phyloP scores from a whole-genome alignment of 2,797 vertebrate genomes.

The Gephyroberyx darwinii region DNA sequence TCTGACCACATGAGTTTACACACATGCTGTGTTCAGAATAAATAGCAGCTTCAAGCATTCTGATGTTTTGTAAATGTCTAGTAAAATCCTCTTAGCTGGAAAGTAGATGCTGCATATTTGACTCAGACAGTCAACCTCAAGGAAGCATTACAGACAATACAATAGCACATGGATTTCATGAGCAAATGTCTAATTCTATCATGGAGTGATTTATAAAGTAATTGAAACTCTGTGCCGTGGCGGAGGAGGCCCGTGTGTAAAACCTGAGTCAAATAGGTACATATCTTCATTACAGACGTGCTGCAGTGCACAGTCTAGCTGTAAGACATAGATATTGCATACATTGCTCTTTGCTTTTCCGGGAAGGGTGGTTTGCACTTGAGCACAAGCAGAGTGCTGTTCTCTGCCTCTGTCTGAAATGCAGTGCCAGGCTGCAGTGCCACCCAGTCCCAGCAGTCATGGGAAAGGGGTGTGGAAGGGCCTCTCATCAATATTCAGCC shows the following conservation, averaged over 20 bases:
- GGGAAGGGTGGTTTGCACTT: conserved; percentile 31
- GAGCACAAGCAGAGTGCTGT: conserved; percentile 59
- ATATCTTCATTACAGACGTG: conserved; percentile 19
- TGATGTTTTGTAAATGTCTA: conserved; percentile 8
- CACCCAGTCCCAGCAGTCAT: conserved; percentile 70
- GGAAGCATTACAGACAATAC: conserved; percentile 11
- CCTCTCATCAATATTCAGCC: conserved; percentile 80
- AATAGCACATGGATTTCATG: not conserved
- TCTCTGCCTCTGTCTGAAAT: conserved; percentile 58
- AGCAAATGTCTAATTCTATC: conserved; percentile 30
- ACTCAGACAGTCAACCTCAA: conserved; percentile 40
- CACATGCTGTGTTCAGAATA: conserved; percentile 65
- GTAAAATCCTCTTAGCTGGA: not conserved
- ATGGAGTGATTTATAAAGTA: conserved; percentile 33
- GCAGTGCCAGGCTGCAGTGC: conserved; percentile 67
- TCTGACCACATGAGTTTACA: conserved; percentile 67
- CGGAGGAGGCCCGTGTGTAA: not conserved
- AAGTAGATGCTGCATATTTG: conserved; percentile 12
- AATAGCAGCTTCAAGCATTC: conserved; percentile 47
- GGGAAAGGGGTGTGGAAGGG: conserved; percentile 67
- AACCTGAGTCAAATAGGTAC: conserved; percentile 17
- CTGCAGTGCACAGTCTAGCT: conserved; percentile 24
- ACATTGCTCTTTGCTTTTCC: conserved; percentile 16
- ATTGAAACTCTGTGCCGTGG: not conserved
- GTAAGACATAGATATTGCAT: conserved; percentile 8